phyloP scores from a whole-genome alignment of 1,140 invertebrate species.

The Trichonephila clavata region DNA sequence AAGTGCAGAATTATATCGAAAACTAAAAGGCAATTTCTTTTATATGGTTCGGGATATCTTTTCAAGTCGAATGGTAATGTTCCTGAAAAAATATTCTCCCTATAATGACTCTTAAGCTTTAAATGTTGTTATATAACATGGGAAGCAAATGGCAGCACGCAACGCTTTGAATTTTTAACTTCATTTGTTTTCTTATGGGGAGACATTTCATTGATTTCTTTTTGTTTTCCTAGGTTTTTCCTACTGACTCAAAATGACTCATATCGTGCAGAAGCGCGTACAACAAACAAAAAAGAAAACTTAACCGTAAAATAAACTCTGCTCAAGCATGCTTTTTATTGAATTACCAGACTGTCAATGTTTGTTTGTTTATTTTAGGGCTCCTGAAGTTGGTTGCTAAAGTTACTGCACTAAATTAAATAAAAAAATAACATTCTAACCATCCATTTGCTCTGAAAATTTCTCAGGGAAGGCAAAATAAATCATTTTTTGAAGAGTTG shows the following conservation, averaged over 20 bases:
- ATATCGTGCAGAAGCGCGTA: background rate
- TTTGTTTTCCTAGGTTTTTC: slow-evolving; percentile 4
- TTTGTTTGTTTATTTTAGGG: background rate
- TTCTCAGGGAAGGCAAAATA: no score
- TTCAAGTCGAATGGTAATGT: no score
- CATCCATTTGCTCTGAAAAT: background rate
- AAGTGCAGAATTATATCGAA: no score
- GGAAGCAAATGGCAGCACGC: background rate
- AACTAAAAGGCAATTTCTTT: no score
- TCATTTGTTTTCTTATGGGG: slow-evolving; percentile 1
- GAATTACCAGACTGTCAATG: background rate
- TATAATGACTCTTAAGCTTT: no score
- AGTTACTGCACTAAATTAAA: background rate
- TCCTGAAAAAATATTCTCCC: no score
- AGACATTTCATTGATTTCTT: background rate
- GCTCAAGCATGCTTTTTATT: background rate
- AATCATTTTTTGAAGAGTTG: no score
- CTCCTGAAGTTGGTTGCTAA: background rate
- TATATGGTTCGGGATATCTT: no score
- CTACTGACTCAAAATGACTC: background rate
- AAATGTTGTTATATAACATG: no score
- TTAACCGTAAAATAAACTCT: background rate
- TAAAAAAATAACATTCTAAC: background rate
- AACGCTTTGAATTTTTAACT: background rate
- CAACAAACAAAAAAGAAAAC: background rate